phyloP scores from a whole-genome alignment of 2,797 vertebrate genomes.

The Percopsis omiscomaycus region DNA sequence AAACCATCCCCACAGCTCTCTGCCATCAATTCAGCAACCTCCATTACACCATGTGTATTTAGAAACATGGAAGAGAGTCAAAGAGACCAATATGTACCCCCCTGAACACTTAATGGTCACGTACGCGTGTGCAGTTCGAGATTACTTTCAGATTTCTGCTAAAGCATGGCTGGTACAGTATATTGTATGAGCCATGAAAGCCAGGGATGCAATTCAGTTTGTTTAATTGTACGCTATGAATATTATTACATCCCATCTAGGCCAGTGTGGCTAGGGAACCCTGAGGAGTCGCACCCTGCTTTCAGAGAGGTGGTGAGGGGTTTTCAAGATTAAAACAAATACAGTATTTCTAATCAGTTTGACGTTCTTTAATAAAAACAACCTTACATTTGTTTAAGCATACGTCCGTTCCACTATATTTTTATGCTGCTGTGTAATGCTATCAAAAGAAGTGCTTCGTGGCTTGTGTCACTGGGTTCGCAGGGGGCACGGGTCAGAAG shows the following conservation, averaged over 20 bases:
- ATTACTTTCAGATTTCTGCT: not conserved
- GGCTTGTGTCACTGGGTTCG: too few species aligned
- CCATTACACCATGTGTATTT: slow-evolving; percentile 15
- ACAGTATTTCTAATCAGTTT: too few species aligned
- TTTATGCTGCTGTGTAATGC: too few species aligned
- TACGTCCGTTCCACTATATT: too few species aligned
- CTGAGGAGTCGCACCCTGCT: too few species aligned
- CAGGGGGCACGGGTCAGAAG: too few species aligned
- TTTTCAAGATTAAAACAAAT: too few species aligned
- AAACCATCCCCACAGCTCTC: slow-evolving; percentile 11
- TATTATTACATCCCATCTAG: not conserved
- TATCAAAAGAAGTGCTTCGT: too few species aligned
- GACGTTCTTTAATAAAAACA: too few species aligned
- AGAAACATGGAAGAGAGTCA: slow-evolving; percentile 23
- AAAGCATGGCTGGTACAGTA: not conserved
- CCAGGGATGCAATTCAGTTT: not conserved
- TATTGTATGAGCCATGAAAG: not conserved
- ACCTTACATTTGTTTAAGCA: too few species aligned
- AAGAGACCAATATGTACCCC: slow-evolving; percentile 5
- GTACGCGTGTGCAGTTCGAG: slow-evolving; percentile 1
- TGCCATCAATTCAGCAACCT: slow-evolving; percentile 10
- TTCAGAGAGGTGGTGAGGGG: too few species aligned
- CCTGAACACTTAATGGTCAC: slow-evolving; percentile 1
- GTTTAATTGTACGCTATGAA: not conserved
- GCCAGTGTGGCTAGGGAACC: too few species aligned